Evolutionary conservation across 2,888 invertebrate genomes (phyloP), one percentile per base, ranked within the genome.

Genomic region (Mesodorylaimus sp.): DNA sequence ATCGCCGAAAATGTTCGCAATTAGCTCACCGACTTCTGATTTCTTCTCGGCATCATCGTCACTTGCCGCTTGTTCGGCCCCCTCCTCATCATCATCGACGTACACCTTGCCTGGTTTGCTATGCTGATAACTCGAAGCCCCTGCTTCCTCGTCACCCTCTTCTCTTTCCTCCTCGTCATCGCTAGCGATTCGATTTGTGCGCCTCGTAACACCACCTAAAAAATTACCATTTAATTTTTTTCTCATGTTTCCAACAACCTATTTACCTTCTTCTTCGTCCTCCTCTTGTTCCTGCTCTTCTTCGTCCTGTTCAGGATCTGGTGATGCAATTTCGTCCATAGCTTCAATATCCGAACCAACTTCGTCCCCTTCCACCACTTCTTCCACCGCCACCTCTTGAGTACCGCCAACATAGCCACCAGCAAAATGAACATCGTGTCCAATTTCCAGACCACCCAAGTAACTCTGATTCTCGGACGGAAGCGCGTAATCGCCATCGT

Each of bases 1-100:
- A 57, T 69, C 68, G 2, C 71, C 71, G 60, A 71, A 71, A 55
- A 72, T 71, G 55, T 72, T 70, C 23, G 68, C 69, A 19, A 72
- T 69, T 38, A 70, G 57, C 47, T 66, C 67, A 28, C 61, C 63
- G 3, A 44, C 48, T 28, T 50, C 50, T 3, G 25, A 26, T 44
- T 44, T 44, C 10, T 25, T 26, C 10, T 23, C 44, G n/a, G n/a
- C n/a, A n/a, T n/a, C n/a, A n/a, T n/a, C n/a, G n/a, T n/a, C n/a
- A n/a, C n/a, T n/a, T n/a, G n/a, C n/a, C n/a, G n/a, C n/a, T n/a
- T n/a, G n/a, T n/a, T n/a, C n/a, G n/a, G n/a, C n/a, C n/a, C n/a
- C n/a, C n/a, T n/a, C n/a, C n/a, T n/a, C n/a, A n/a, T n/a, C n/a
- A n/a, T n/a, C n/a, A n/a, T n/a, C n/a, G n/a, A n/a, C n/a, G n/a